A percentile compares a stretch with the other conserved stretches of the same genome.
Conservation (phyloP, 2,888 invertebrate genomes). For the Scaeva pyrastri region DNA sequence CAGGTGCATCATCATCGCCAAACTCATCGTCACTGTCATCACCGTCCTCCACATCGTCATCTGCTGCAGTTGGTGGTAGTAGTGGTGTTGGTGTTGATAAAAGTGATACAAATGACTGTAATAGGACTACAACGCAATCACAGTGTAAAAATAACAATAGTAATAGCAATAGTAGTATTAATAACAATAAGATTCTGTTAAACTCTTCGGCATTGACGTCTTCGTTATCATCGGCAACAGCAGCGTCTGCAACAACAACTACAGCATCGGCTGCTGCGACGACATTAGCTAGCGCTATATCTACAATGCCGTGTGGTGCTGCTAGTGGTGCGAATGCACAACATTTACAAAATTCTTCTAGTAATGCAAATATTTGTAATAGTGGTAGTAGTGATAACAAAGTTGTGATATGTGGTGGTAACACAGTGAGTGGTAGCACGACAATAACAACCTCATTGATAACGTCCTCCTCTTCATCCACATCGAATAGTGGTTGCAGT, state of each 20-base stretch:
- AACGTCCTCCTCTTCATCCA: conserved; percentile 50
- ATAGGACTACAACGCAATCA: conserved; percentile 76
- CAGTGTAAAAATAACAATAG: conserved; percentile 77
- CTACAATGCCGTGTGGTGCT: conserved; percentile 53
- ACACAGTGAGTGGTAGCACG: conserved; percentile 62
- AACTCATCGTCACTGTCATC: conserved; percentile 58
- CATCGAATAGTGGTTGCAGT: conserved; percentile 59
- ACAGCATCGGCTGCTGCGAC: conserved; percentile 58
- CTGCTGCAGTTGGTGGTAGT: conserved; percentile 58
- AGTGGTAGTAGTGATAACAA: conserved; percentile 75
- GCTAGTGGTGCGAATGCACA: conserved; percentile 47
- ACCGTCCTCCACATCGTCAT: conserved; percentile 67
- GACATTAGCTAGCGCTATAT: conserved; percentile 48
- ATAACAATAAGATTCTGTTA: conserved; percentile 73
- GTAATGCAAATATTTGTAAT: conserved; percentile 71
- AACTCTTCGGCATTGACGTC: conserved; percentile 46
- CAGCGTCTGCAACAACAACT: conserved; percentile 38
- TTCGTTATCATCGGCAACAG: conserved; percentile 55
- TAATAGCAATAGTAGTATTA: conserved; percentile 64
- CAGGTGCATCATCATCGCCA: conserved; percentile 49
- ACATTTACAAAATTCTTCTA: conserved; percentile 61
- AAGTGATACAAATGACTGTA: conserved; percentile 77
- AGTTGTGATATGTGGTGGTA: conserved; percentile 75
- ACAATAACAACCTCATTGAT: conserved; percentile 73
- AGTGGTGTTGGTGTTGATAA: conserved; percentile 74